Evolutionary conservation across 2,888 invertebrate genomes (phyloP), one percentile per base, ranked within the genome.

Genomic region (Sturmia bella): DNA sequence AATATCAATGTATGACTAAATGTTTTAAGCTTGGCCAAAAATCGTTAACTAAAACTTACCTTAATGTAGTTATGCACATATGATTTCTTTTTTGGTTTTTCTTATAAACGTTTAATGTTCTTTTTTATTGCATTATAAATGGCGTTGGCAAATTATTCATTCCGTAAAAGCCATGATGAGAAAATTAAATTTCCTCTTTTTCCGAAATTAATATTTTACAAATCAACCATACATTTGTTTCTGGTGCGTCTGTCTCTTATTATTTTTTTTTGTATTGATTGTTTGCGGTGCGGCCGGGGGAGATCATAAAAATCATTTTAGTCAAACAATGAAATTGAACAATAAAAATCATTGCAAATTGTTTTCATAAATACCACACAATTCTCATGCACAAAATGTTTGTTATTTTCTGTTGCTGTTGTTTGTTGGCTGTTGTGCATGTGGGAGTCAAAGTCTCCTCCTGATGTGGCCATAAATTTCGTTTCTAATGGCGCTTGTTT

Each of bases 281-380:
- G 2, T 15, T 32, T 15, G 0, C 0, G 13, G 12, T 0, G 11
- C 37, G 43, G n/a, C 13, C 11, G 61, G 75, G 41, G 52, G 21
- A 52, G 57, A 50, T 72, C 66, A 78, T 78, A 59, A 73, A 72
- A 72, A 68, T 66, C 59, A 72, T 73, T 79, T 73, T 59, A 59
- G 45, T 19, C 72, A 66, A 79, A 79, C 66, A 79, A 79, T 79
- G 78, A 73, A 78, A 79, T 59, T 79, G 66, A 79, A 79, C 78
- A 79, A 74, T 82, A 78, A 82, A 82, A 82, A 82, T 82, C 82
- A 82, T 82, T 74, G 78, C 78, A 82, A 82, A 82, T 82, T 82
- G 82, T 78, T 78, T 78, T 75, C 78, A 82, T 75, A 82, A 82
- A 82, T 74, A 82, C 82, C 82, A 66, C 82, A 78, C 66, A 66